These are phyloP conservation scores for Spodoptera littoralis DNA, from an alignment of 2,888 invertebrate species.

Conservation along the genomic window DNA sequence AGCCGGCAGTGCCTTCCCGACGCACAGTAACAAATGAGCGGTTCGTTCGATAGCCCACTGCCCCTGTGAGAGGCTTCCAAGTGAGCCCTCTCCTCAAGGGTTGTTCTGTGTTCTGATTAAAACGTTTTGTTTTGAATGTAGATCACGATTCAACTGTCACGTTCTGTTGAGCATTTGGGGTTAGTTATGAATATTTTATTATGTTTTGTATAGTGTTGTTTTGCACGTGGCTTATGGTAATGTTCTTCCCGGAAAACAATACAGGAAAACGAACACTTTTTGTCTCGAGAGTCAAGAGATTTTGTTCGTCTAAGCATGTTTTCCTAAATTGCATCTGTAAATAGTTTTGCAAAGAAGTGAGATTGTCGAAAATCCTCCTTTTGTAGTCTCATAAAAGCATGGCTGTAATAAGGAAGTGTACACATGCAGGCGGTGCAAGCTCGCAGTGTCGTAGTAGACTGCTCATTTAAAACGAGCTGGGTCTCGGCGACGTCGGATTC, in stretches of 20 bases:
- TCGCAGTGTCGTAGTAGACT: constrained; percentile 47
- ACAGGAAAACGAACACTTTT: constrained; percentile 5
- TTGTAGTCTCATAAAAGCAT: constrained; percentile 14
- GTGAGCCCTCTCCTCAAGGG: constrained; percentile 75
- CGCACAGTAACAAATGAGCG: constrained; percentile 84
- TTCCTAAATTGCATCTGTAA: background rate
- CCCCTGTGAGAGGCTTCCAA: constrained; percentile 85
- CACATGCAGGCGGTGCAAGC: constrained; percentile 25
- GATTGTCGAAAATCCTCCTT: background rate
- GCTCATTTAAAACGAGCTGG: constrained; percentile 62
- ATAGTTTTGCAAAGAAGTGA: background rate
- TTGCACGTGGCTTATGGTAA: constrained; percentile 49
- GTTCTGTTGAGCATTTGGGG: constrained; percentile 48
- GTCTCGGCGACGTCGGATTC: constrained; percentile 47
- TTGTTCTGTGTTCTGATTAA: constrained; percentile 72
- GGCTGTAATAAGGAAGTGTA: constrained; percentile 41
- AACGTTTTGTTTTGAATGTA: constrained; percentile 59
- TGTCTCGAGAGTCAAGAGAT: background rate
- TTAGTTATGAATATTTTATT: constrained; percentile 47
- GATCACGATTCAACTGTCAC: constrained; percentile 48
- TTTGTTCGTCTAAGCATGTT: background rate
- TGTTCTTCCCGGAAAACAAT: constrained; percentile 29
- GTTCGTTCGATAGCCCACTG: constrained; percentile 88
- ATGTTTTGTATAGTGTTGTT: constrained; percentile 37
- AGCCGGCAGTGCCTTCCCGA: constrained; percentile 72